phyloP scores from a whole-genome alignment of 2,797 vertebrate genomes.

The Acridotheres tristis region DNA sequence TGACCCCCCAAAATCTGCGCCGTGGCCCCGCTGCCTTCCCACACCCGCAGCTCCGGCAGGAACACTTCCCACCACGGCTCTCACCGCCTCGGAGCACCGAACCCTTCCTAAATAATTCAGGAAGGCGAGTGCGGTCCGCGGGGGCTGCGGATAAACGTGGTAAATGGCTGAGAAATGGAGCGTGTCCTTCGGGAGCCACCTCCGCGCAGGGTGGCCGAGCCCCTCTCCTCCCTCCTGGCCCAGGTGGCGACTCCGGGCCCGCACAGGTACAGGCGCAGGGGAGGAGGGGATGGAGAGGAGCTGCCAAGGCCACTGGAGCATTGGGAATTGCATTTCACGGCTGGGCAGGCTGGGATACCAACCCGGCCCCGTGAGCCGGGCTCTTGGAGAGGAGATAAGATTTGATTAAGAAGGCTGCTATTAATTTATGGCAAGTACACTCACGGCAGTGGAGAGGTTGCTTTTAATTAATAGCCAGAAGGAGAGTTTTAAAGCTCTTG shows the following conservation, averaged over 20 bases:
- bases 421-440: slow-evolving; percentile 85
- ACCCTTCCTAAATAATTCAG: slow-evolving; percentile 31
- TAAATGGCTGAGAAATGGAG: slow-evolving; percentile 59
- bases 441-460: slow-evolving; percentile 79
- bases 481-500: slow-evolving; percentile 69
- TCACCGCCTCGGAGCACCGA: not conserved
- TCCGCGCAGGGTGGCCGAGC: not conserved
- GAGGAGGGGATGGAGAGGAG: not conserved
- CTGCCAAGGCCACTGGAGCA: not conserved
- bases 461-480: slow-evolving; percentile 89
- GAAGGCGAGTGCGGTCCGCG: not conserved
- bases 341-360: slow-evolving; percentile 63
- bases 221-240: not conserved
- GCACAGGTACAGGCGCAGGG: not conserved
- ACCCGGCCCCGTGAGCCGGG: slow-evolving; percentile 39
- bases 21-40: not conserved
- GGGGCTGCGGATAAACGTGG: slow-evolving; percentile 11
- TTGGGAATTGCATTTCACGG: slow-evolving; percentile 80
- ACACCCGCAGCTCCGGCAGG: accelerated
- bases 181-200: slow-evolving; percentile 14
- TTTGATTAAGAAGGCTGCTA: slow-evolving; percentile 82
- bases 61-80: not conserved
- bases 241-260: accelerated
- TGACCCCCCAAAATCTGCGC: not conserved
- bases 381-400: slow-evolving; percentile 76